Conservation (phyloP, 2,797 vertebrate genomes). For the Setipinna tenuifilis region DNA sequence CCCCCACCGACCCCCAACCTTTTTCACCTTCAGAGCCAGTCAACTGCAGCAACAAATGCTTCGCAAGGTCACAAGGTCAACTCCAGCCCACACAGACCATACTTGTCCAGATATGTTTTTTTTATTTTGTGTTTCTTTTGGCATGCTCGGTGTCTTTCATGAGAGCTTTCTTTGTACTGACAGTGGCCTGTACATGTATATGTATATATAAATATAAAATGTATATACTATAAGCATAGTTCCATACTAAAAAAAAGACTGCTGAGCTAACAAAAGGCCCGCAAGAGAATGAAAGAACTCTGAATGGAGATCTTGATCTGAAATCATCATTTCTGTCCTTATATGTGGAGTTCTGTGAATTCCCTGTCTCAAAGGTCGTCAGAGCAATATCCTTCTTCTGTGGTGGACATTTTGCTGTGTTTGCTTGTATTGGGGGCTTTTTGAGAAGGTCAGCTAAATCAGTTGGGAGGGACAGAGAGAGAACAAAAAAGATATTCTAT, state of each 20-base stretch:
- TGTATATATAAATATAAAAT: slow-evolving; percentile 78
- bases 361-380: slow-evolving; percentile 50
- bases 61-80: slow-evolving; percentile 32
- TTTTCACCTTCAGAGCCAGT: slow-evolving; percentile 24
- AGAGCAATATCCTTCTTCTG: slow-evolving; percentile 41
- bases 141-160: slow-evolving; percentile 77
- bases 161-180: slow-evolving; percentile 70
- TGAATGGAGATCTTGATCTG: slow-evolving; percentile 53
- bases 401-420: slow-evolving; percentile 56
- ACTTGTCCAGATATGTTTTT: slow-evolving; percentile 61
- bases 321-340: slow-evolving; percentile 54
- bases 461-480: not conserved
- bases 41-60: slow-evolving; percentile 10
- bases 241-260: slow-evolving; percentile 64
- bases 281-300: slow-evolving; percentile 62
- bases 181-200: slow-evolving; percentile 70
- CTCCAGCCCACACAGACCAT: slow-evolving; percentile 64
- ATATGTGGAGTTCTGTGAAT: slow-evolving; percentile 30
- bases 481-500: slow-evolving; percentile 43
- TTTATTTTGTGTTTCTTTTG: slow-evolving; percentile 53
- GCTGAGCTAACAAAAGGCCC: slow-evolving; percentile 78
- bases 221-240: slow-evolving; percentile 62
- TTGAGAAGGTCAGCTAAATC: slow-evolving; percentile 52
- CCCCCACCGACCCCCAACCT: not conserved
- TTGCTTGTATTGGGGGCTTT: slow-evolving; percentile 53